Base-by-base conservation (phyloP, 1,140 invertebrate genomes). In the Drosophila parvula region DNA sequence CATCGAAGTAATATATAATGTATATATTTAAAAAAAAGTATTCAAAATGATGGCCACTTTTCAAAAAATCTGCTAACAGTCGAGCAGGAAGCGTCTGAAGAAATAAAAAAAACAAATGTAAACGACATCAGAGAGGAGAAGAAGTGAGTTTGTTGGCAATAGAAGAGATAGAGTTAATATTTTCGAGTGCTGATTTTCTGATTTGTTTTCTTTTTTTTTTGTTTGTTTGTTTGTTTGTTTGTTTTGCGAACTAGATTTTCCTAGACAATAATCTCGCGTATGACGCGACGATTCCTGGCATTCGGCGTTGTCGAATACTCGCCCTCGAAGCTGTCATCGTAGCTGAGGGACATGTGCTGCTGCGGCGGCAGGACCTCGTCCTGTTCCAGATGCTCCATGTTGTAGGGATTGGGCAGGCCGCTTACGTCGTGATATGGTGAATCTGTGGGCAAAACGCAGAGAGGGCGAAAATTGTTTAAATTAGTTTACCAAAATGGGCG, bases 281-380 rank as follows among this genome's bases (percentile, higher is more conserved):
- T 98, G 90, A 98, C 97, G 90, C 97, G 93, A 60, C 97, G 94
- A 79, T 96, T 96, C 85, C 97, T 95, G 76, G 97, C 97, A 93
- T 98, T 98, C 43, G 97, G 97, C 62, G 97, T 98, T 55, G 97
- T 98, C 44, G 97, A 98, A 92, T 98, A 98, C 9, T 97, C 97
- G 51, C 97, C 97, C 92, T 98, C 97, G 12, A 98, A 94, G 73
- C 96, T 97, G 92, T 98, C 97, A 93, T 98, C 97, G 92, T 97
- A 98, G 88, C 96, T 96, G 62, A 98, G 94, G 47, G 96, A 96
- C 83, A 97, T 94, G 91, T 97, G 96, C 86, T 96, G 95, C 55
- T 96, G 95, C 14, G 96, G 95, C n/a, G 95, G 95, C 91, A 97
- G 96, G 60, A 93, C 85, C 79, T 95, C 94, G 63, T 92, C 91